Evolutionary conservation across 2,888 invertebrate species (phyloP).

Genomic region (Polia nebulosa): DNA sequence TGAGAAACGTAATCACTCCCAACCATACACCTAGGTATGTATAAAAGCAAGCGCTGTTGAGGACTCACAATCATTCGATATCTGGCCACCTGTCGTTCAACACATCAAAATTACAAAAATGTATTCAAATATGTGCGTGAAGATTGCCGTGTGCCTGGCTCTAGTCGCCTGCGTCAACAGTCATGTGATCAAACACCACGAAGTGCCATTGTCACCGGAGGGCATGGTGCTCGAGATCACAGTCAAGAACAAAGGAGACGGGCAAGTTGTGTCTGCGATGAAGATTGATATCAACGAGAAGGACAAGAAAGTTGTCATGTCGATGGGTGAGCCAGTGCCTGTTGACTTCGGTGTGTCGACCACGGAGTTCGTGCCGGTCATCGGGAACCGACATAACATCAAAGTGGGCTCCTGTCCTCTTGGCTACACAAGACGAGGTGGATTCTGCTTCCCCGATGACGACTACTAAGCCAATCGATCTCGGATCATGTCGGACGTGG

Average conservation of each 20-base stretch:
- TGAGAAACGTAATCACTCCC: slow-evolving; percentile 1
- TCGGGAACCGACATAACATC: slow-evolving; percentile 64
- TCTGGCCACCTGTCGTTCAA: slow-evolving; percentile 42
- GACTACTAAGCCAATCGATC: slow-evolving; percentile 54
- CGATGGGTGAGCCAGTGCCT: slow-evolving; percentile 27
- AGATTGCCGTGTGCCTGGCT: slow-evolving; percentile 56
- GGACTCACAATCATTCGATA: slow-evolving; percentile 34
- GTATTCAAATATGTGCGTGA: slow-evolving; percentile 65
- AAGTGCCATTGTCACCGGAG: slow-evolving; percentile 50
- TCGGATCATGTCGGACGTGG: neutral
- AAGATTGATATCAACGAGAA: slow-evolving; percentile 54
- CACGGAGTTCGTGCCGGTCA: slow-evolving; percentile 35
- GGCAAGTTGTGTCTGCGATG: slow-evolving; percentile 34
- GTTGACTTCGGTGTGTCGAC: neutral
- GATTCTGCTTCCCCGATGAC: slow-evolving; percentile 70
- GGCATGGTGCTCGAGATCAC: slow-evolving; percentile 52
- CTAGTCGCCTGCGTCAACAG: slow-evolving; percentile 49
- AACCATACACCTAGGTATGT: slow-evolving; percentile 1
- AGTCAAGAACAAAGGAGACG: slow-evolving; percentile 47
- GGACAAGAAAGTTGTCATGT: slow-evolving; percentile 37
- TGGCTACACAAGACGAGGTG: slow-evolving; percentile 66
- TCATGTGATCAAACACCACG: slow-evolving; percentile 42
- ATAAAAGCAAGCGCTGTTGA: slow-evolving; percentile 28
- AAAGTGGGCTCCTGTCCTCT: slow-evolving; percentile 64
- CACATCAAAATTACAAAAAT: slow-evolving; percentile 62